Percentiles rank a stretch among this genome's conserved stretches.
Conservation (phyloP, 2,113 vertebrate species). For the Diglossa brunneiventris region DNA sequence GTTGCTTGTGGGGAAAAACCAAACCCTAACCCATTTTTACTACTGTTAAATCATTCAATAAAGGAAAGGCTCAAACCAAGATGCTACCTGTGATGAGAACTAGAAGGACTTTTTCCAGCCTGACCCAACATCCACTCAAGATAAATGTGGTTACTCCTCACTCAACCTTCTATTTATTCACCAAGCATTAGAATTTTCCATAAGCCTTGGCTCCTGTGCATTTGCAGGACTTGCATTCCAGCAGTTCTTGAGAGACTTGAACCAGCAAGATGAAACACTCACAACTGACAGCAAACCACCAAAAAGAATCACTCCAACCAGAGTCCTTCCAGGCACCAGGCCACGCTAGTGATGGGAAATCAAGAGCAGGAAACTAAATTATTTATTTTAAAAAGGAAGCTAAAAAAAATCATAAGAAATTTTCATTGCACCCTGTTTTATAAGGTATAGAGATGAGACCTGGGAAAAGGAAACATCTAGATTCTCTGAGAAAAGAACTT, state of each 20-base stretch:
- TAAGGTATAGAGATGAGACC: background rate
- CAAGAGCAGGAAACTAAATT: background rate
- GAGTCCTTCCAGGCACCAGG: background rate
- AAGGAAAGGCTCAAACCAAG: background rate
- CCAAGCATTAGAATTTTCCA: background rate
- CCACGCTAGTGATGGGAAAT: background rate
- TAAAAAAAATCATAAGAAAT: background rate
- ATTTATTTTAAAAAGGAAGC: background rate
- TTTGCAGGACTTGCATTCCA: background rate
- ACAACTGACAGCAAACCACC: background rate
- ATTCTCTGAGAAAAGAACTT: background rate
- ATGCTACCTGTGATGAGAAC: background rate
- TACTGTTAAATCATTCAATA: background rate
- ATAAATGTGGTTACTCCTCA: background rate
- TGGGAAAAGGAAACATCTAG: background rate
- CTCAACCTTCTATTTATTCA: background rate
- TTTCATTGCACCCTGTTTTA: background rate
- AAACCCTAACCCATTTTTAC: background rate
- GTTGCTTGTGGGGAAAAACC: background rate
- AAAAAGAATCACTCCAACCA: background rate
- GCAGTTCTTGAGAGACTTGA: background rate
- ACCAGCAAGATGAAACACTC: background rate
- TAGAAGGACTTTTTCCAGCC: background rate
- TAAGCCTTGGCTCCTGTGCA: background rate
- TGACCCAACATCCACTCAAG: fast-evolving